phyloP scores from a whole-genome alignment of 2,888 invertebrate species.

The Dasysyrphus albostriatus region DNA sequence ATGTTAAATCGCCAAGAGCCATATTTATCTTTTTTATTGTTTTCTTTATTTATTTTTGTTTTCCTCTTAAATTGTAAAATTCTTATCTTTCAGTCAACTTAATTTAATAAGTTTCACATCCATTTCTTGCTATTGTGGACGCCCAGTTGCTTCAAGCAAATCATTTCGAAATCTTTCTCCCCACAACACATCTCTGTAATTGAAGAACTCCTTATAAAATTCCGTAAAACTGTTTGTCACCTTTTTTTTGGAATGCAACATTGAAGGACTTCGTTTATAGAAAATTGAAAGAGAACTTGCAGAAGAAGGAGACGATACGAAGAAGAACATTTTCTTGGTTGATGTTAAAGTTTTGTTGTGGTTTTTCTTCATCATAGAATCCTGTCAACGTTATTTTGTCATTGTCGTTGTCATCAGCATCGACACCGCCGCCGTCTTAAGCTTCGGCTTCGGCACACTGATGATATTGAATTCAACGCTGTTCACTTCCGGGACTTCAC shows the following conservation, averaged over 20 bases:
- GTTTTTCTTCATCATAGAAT: slow-evolving; percentile 37
- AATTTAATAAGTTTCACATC: slow-evolving; percentile 30
- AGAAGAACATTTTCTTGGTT: slow-evolving; percentile 8
- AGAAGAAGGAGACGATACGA: neutral
- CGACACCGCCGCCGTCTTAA: neutral
- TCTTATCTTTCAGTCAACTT: slow-evolving; percentile 8
- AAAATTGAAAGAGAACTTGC: neutral
- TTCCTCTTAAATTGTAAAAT: neutral
- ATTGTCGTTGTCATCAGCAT: slow-evolving; percentile 24
- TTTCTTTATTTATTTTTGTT: neutral
- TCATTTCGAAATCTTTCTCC: neutral
- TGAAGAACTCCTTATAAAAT: slow-evolving; percentile 30
- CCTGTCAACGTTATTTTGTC: slow-evolving; percentile 49
- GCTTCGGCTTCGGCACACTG: slow-evolving; percentile 7
- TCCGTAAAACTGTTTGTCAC: slow-evolving; percentile 60
- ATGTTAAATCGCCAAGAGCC: neutral
- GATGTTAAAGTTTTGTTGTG: slow-evolving; percentile 18
- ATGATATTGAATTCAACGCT: slow-evolving; percentile 66
- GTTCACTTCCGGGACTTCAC: slow-evolving; percentile 71
- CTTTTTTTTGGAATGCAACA: slow-evolving; percentile 8
- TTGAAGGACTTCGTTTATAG: slow-evolving; percentile 32
- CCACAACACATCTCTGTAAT: neutral
- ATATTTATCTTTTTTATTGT: neutral
- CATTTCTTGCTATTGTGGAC: slow-evolving; percentile 1
- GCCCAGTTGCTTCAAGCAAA: neutral